These are phyloP conservation scores for Chlorocebus sabaeus DNA, from an alignment of 2,113 vertebrate genomes.

Conservation along the genomic window DNA sequence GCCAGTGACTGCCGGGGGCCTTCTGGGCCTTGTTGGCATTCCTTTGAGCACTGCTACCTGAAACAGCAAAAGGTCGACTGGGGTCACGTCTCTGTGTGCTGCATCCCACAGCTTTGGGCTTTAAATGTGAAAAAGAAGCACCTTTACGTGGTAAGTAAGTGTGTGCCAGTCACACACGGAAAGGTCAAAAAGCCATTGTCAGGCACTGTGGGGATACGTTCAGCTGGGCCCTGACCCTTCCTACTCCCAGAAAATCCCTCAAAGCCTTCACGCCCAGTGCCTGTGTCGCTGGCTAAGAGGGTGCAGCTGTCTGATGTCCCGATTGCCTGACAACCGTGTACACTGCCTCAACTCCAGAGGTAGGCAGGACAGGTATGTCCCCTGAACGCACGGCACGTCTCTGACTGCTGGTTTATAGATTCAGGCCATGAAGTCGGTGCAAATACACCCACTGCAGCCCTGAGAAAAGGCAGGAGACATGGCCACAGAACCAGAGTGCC, in stretches of 20 bases:
- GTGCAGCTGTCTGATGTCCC: background rate
- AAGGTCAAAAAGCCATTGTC: conserved; percentile 27
- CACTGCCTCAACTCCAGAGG: conserved; percentile 40
- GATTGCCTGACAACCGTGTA: conserved; percentile 40
- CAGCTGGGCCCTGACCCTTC: background rate
- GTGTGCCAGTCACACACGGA: background rate
- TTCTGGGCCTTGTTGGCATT: background rate
- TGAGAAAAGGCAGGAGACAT: background rate
- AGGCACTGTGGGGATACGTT: background rate
- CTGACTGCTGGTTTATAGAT: conserved; percentile 52
- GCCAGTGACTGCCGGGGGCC: background rate
- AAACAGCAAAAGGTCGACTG: background rate
- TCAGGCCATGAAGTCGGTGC: conserved; percentile 61
- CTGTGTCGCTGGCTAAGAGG: conserved; percentile 20
- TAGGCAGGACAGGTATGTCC: conserved; percentile 28
- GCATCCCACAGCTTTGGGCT: background rate
- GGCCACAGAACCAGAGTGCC: conserved; percentile 24
- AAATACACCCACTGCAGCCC: background rate
- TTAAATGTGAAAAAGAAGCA: background rate
- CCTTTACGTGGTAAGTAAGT: background rate
- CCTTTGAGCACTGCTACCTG: background rate
- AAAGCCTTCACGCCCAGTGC: conserved; percentile 50
- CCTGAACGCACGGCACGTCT: conserved; percentile 30
- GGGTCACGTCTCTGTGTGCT: too few relatives aligned
- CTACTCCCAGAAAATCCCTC: background rate